Percentiles rank a stretch among this genome's conserved stretches.
phyloP scores from a whole-genome alignment of 2,888 invertebrate genomes.

The Lithophane ornitopus region DNA sequence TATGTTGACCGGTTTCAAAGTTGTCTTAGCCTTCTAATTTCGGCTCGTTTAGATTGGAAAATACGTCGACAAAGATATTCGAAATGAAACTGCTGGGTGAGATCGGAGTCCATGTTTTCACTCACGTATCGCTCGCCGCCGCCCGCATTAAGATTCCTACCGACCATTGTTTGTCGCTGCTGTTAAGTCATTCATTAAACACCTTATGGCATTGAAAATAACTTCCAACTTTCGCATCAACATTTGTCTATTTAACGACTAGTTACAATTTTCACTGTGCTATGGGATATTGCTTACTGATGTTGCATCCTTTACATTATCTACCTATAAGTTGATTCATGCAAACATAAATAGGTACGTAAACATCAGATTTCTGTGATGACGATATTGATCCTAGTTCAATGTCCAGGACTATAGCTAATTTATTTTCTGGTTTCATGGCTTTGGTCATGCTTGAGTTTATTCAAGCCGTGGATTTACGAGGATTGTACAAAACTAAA shows the following conservation, averaged over 20 bases:
- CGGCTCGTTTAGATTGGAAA: constrained; percentile 90
- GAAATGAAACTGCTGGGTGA: constrained; percentile 72
- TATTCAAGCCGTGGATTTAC: background rate
- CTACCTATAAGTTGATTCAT: constrained; percentile 24
- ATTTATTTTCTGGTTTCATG: constrained; percentile 3
- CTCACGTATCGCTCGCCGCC: constrained; percentile 67
- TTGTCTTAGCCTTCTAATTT: constrained; percentile 90
- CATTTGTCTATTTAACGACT: constrained; percentile 23
- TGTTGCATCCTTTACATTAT: constrained; percentile 15
- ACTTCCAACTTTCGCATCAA: constrained; percentile 58
- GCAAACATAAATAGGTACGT: constrained; percentile 24
- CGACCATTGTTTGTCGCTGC: constrained; percentile 67
- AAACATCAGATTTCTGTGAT: constrained; percentile 26
- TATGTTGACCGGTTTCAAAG: constrained; percentile 90
- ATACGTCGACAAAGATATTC: constrained; percentile 81
- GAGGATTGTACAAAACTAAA: background rate
- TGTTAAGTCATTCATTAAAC: constrained; percentile 71
- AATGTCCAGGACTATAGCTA: background rate
- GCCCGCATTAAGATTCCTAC: constrained; percentile 68
- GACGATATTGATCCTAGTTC: constrained; percentile 23
- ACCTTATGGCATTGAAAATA: constrained; percentile 67
- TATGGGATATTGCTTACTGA: constrained; percentile 26
- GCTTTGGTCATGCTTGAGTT: background rate
- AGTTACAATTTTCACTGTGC: constrained; percentile 8
- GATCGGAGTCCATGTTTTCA: constrained; percentile 70